Conservation (phyloP, 2,888 invertebrate genomes). For the Sesia bembeciformis region DNA sequence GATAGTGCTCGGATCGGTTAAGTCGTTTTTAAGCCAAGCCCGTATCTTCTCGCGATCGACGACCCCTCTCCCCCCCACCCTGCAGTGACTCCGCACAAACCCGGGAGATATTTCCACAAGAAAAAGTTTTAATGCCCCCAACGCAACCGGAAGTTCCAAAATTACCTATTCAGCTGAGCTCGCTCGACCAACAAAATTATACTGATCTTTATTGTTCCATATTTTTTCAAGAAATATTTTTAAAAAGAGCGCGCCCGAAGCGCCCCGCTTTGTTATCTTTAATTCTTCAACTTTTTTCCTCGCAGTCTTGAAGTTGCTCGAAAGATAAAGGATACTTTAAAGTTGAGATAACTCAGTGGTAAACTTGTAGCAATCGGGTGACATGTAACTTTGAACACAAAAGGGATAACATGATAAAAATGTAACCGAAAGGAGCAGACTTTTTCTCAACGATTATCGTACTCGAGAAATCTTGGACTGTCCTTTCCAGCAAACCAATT, state of each 20-base stretch:
- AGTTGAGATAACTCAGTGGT: slow-evolving; percentile 31
- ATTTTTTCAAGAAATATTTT: slow-evolving; percentile 19
- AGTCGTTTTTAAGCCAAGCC: background rate
- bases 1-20: background rate
- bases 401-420: background rate
- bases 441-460: background rate
- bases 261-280: slow-evolving; percentile 32
- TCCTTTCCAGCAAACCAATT: too few relatives aligned
- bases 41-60: background rate
- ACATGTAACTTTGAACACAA: background rate
- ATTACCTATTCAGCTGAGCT: slow-evolving; percentile 25
- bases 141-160: slow-evolving; percentile 17
- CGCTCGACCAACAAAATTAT: slow-evolving; percentile 23
- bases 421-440: background rate
- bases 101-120: slow-evolving; percentile 11
- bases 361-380: background rate
- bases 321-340: slow-evolving; percentile 29
- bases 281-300: slow-evolving; percentile 24
- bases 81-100: slow-evolving; percentile 5
- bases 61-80: slow-evolving; percentile 2
- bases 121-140: slow-evolving; percentile 26
- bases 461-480: too few relatives aligned
- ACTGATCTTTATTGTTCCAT: slow-evolving; percentile 8
- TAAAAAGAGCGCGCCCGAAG: slow-evolving; percentile 10
- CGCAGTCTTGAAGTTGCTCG: slow-evolving; percentile 19